Conservation (phyloP, 2,888 invertebrate genomes). For the Neocrepidodera transversa region DNA sequence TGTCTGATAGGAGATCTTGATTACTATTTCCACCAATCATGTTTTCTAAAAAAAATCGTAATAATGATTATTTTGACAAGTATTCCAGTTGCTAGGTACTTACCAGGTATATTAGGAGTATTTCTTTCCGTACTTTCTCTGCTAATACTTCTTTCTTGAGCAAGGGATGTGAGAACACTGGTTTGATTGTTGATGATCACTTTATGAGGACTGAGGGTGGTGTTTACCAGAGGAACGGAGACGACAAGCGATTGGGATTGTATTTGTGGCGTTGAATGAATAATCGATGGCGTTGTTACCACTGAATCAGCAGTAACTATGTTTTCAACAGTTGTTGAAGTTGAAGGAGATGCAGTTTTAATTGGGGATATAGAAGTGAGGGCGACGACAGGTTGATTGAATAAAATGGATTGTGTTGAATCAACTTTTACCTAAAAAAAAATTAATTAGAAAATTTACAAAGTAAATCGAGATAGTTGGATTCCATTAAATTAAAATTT, state of each 20-base stretch:
- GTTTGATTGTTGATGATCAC: conserved; percentile 54
- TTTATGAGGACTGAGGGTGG: conserved; percentile 57
- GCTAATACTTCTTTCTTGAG: conserved; percentile 33
- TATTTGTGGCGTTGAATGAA: conserved; percentile 40
- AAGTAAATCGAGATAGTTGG: no score
- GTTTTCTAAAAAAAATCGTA: conserved; percentile 27
- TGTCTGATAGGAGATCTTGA: conserved; percentile 55
- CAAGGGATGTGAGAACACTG: conserved; percentile 44
- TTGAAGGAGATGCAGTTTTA: conserved; percentile 42
- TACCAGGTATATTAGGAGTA: conserved; percentile 37
- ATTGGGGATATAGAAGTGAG: conserved; percentile 53
- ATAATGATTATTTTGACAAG: no score
- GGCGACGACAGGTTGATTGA: conserved; percentile 54
- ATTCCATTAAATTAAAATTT: no score
- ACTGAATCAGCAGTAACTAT: conserved; percentile 26
- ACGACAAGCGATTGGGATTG: conserved; percentile 63
- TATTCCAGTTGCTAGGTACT: conserved; percentile 8
- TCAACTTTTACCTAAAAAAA: conserved; percentile 48
- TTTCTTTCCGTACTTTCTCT: conserved; percentile 33
- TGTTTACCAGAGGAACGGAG: conserved; percentile 68
- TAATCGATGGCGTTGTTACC: conserved; percentile 40
- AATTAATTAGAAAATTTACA: neutral
- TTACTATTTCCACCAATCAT: conserved; percentile 51
- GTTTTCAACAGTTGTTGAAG: conserved; percentile 27
- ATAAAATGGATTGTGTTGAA: conserved; percentile 51